A percentile compares a stretch with the other conserved stretches of the same genome.
Conservation (phyloP, 2,888 invertebrate species). For the Agonopterix arenella region DNA sequence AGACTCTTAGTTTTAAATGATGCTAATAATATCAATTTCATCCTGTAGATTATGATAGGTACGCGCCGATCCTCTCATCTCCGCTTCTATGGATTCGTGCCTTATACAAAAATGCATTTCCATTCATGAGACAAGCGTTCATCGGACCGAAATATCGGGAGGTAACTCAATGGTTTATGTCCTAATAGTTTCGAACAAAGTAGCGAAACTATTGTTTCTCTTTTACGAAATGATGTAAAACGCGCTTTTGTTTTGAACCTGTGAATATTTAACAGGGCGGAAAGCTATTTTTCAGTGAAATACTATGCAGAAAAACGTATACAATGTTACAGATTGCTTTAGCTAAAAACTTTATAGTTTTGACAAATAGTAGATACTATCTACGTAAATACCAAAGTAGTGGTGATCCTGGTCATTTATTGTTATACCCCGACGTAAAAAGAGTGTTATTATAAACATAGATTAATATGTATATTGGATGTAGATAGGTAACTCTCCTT, state of each 20-base stretch:
- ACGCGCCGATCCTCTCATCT: too few relatives aligned
- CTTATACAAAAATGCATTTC: too few relatives aligned
- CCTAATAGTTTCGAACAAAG: slow-evolving; percentile 3
- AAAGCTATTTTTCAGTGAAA: not conserved
- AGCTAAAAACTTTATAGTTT: not conserved
- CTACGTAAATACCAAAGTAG: not conserved
- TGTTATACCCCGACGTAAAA: too few relatives aligned
- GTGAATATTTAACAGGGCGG: not conserved
- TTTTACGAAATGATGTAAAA: not conserved
- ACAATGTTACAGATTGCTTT: not conserved
- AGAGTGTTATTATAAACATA: too few relatives aligned
- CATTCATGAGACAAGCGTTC: not conserved
- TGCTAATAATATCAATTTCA: too few relatives aligned
- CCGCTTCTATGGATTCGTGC: too few relatives aligned
- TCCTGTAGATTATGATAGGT: too few relatives aligned
- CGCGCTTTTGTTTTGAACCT: not conserved
- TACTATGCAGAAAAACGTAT: not conserved
- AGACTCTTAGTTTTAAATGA: too few relatives aligned
- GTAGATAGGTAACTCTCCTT: too few relatives aligned
- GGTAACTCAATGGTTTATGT: slow-evolving; percentile 1
- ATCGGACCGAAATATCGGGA: not conserved
- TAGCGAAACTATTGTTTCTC: slow-evolving; percentile 1
- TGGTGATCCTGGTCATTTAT: too few relatives aligned
- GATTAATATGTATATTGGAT: too few relatives aligned
- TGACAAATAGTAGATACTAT: not conserved